These are phyloP conservation scores for Orthonyx spaldingii DNA, from an alignment of 2,113 vertebrate species.

Conservation along the genomic window DNA sequence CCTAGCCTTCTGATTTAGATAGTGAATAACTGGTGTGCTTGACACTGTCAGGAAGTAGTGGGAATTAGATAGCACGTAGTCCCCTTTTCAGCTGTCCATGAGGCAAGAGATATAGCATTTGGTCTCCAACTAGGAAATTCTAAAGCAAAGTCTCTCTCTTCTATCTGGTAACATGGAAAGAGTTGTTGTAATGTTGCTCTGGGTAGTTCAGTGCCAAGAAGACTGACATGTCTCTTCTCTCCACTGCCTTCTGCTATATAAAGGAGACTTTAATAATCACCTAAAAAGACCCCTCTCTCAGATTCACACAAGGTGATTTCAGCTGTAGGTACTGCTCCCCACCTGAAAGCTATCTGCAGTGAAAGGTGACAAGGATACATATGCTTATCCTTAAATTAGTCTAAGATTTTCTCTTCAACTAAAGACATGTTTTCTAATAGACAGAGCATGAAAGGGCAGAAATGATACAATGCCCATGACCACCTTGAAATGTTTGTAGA, in stretches of 20 bases:
- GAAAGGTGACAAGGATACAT: neutral
- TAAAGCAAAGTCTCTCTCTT: neutral
- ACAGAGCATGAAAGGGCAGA: neutral
- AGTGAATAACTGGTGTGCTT: neutral
- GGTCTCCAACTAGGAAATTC: neutral
- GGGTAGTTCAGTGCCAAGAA: neutral
- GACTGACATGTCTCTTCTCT: neutral
- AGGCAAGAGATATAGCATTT: neutral
- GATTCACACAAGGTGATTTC: neutral
- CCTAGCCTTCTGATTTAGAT: neutral
- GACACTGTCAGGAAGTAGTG: neutral
- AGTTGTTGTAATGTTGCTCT: neutral
- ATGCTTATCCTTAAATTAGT: neutral
- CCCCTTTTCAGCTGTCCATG: neutral
- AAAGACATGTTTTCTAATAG: neutral
- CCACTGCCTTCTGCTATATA: neutral
- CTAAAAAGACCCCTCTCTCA: fast-evolving
- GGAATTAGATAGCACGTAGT: neutral
- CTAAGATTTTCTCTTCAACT: neutral
- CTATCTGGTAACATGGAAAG: neutral
- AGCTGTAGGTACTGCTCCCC: neutral
- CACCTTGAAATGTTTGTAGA: neutral
- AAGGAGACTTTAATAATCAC: neutral
- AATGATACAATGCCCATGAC: neutral
- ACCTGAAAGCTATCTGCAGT: neutral